Base-by-base conservation (phyloP, 2,888 invertebrate genomes). In the Opisthograptis luteolata region DNA sequence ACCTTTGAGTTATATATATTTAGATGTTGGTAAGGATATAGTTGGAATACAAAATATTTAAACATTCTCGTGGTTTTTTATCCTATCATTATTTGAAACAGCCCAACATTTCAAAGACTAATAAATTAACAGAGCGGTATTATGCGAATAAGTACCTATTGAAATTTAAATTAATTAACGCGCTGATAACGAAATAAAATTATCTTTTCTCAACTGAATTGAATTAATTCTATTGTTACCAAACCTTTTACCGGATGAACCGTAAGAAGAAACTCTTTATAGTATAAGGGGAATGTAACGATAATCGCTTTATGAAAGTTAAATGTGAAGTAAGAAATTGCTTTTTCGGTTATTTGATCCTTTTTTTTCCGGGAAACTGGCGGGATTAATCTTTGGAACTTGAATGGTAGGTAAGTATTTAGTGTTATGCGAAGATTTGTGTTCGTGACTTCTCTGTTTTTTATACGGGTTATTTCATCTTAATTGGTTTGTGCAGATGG, bases 241-340 rank as follows among this genome's bases (percentile, higher is more conserved):
- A 43, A 49, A 50, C 50, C 44, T 50, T 50, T 49, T 44, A 15
- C 44, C 37, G 44, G 50, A 50, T 50, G 24, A 50, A 44, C 50
- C 28, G 28, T 44, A 24, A 36, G 17, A 20, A 22, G 30, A 40
- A 51, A 43, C 19, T 37, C 35, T 25, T 17, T 35, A 36, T 8
- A 34, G 27, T 32, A 14, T 27, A 32, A 20, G n/a, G 19, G 25
- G 43, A 52, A 60, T 55, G 47, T 55, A 50, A 56, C 54, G 52
- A 35, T 59, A 55, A 59, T 59, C 49, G 40, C 43, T 56, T 61
- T 59, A 56, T 55, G 52, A 50, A 56, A 59, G 61, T 57, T 61
- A 52, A 58, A 61, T 57, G 56, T 56, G 22, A 41, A 54, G 58
- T 54, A 55, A 60, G 55, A 49, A 46, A 60, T 58, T 54, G 51